phyloP scores from a whole-genome alignment of 2,113 vertebrate species.

The Chaenogobius annularis region DNA sequence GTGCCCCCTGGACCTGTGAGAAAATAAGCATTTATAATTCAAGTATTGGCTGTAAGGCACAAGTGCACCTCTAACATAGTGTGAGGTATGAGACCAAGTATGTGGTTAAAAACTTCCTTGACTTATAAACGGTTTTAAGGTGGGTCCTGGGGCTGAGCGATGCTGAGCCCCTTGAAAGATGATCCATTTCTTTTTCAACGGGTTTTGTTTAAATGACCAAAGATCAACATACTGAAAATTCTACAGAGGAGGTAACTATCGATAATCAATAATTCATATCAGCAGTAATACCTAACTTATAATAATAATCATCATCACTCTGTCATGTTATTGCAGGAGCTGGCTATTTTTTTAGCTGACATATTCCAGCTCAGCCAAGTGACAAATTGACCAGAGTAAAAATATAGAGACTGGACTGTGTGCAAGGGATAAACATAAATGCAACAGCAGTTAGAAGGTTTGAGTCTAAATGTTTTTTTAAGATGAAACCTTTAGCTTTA shows the following conservation, averaged over 20 bases:
- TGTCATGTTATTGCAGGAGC: not conserved
- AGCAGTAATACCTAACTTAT: too few species aligned
- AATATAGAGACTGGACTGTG: constrained; percentile 34
- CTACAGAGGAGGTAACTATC: not conserved
- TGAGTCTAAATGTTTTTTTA: not conserved
- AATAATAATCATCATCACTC: too few species aligned
- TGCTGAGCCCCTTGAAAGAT: too few species aligned
- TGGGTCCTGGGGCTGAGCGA: too few species aligned
- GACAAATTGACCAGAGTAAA: constrained; percentile 50
- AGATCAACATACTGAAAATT: not conserved
- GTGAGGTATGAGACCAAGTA: not conserved
- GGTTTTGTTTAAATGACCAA: not conserved
- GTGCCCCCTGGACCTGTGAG: not conserved
- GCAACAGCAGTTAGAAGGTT: constrained; percentile 26
- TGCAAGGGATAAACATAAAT: constrained; percentile 44
- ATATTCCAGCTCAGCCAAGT: constrained; percentile 48
- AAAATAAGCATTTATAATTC: not conserved
- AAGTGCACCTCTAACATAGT: not conserved
- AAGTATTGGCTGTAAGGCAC: not conserved
- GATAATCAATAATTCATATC: not conserved
- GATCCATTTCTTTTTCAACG: too few species aligned
- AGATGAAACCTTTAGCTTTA: not conserved
- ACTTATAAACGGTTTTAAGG: not conserved
- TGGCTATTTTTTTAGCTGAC: not conserved
- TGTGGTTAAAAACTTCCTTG: not conserved